These are phyloP conservation scores for Cecidostiba fungosa DNA, from an alignment of 2,888 invertebrate species.

Conservation along the genomic window DNA sequence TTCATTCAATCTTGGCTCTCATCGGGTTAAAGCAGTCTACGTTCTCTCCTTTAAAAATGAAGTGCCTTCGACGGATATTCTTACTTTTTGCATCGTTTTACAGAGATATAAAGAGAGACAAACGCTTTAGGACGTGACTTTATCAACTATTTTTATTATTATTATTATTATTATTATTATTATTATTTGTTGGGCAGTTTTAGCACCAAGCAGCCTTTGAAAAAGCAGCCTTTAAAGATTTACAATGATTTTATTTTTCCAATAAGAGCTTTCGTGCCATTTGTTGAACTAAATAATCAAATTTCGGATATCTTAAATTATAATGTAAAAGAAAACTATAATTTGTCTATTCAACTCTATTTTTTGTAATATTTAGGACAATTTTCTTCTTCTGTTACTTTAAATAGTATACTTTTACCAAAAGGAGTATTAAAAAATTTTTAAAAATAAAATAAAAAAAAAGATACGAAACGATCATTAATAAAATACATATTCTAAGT, in stretches of 20 bases:
- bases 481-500: background rate
- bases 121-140: conserved; percentile 30
- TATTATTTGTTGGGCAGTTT: conserved; percentile 54
- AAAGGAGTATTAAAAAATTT: background rate
- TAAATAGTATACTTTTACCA: background rate
- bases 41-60: conserved; percentile 74
- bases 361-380: conserved; percentile 28
- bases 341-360: conserved; percentile 28
- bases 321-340: conserved; percentile 11
- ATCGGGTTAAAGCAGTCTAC: conserved; percentile 77
- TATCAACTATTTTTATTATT: conserved; percentile 6
- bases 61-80: conserved; percentile 42
- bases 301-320: conserved; percentile 42
- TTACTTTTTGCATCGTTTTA: conserved; percentile 12
- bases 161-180: background rate
- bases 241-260: conserved; percentile 45
- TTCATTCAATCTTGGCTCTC: conserved; percentile 77
- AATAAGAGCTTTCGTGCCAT: background rate
- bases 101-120: conserved; percentile 36
- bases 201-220: conserved; percentile 60
- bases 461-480: too few relatives aligned
- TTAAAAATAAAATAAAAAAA: too few relatives aligned
- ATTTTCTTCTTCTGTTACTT: conserved; percentile 30
- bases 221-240: conserved; percentile 59
- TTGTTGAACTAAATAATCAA: conserved; percentile 28